phyloP scores from a whole-genome alignment of 2,888 invertebrate genomes.

The Ophion obscuratus region DNA sequence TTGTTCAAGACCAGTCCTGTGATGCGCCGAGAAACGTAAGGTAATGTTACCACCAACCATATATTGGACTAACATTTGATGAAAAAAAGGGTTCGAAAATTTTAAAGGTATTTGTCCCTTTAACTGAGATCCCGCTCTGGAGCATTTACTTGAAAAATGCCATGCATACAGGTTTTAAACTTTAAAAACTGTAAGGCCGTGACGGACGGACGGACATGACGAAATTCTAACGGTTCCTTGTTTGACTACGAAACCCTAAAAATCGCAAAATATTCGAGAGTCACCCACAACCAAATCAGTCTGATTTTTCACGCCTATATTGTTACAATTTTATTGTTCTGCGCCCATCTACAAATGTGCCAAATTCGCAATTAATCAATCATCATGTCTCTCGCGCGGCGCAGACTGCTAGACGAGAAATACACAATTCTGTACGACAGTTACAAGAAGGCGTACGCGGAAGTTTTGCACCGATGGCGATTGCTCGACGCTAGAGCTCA shows the following conservation, averaged over 20 bases:
- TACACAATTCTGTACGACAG: slow-evolving; percentile 89
- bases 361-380: neutral
- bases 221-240: no score
- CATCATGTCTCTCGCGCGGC: neutral
- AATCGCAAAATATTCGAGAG: no score
- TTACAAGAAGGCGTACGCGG: slow-evolving; percentile 94
- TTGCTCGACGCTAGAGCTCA: slow-evolving; percentile 91
- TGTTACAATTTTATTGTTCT: neutral
- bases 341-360: neutral
- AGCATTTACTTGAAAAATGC: no score
- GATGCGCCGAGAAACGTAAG: slow-evolving; percentile 79
- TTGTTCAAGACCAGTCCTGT: slow-evolving; percentile 81
- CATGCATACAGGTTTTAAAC: no score
- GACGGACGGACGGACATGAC: no score
- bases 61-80: no score
- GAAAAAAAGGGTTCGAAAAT: no score
- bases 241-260: no score
- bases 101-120: no score
- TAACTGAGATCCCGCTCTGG: no score
- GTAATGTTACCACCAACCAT: slow-evolving; percentile 65
- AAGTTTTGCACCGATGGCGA: slow-evolving; percentile 94
- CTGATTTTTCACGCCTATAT: neutral
- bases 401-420: slow-evolving; percentile 83
- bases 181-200: no score
- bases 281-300: neutral